Conservation (phyloP, 30 jellyfish, hydroid and myxozoan genomes). For the Cassiopea andromeda region DNA sequence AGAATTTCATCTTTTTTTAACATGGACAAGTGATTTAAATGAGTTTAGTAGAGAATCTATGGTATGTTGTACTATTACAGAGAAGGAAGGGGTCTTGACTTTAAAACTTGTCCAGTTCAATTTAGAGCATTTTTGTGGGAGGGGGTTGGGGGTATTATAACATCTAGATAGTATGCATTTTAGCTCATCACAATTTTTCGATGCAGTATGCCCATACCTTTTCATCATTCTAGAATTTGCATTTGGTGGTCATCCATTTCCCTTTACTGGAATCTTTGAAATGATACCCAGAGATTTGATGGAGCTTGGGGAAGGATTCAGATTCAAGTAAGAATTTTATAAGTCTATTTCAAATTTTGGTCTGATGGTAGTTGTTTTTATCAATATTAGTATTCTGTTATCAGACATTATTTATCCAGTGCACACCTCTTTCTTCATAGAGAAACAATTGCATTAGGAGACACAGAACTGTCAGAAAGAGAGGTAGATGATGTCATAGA, state of each 20-base stretch:
- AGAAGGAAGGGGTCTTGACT: too few species aligned
- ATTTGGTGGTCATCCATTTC: slow-evolving; percentile 98
- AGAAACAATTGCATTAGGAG: slow-evolving; percentile 84
- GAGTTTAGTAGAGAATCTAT: too few species aligned
- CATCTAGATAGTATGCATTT: too few species aligned
- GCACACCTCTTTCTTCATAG: slow-evolving; percentile 24
- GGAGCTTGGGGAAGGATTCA: slow-evolving; percentile 98
- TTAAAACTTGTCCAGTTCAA: too few species aligned
- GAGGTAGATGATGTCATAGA: slow-evolving; percentile 77
- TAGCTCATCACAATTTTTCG: neutral
- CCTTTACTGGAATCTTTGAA: slow-evolving; percentile 92
- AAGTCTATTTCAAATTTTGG: neutral
- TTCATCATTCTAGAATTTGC: slow-evolving; percentile 79
- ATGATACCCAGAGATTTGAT: slow-evolving; percentile 88
- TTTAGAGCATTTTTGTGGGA: too few species aligned
- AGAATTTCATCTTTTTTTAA: too few species aligned
- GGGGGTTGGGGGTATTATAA: too few species aligned
- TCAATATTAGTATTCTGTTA: too few species aligned
- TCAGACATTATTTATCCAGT: too few species aligned
- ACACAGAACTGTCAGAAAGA: slow-evolving; percentile 79
- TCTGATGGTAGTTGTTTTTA: too few species aligned
- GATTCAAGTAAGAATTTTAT: slow-evolving; percentile 74
- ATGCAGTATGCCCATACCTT: neutral
- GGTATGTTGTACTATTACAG: too few species aligned
- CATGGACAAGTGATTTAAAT: too few species aligned